phyloP scores from a whole-genome alignment of 2,113 vertebrate genomes.

The Podarcis muralis region DNA sequence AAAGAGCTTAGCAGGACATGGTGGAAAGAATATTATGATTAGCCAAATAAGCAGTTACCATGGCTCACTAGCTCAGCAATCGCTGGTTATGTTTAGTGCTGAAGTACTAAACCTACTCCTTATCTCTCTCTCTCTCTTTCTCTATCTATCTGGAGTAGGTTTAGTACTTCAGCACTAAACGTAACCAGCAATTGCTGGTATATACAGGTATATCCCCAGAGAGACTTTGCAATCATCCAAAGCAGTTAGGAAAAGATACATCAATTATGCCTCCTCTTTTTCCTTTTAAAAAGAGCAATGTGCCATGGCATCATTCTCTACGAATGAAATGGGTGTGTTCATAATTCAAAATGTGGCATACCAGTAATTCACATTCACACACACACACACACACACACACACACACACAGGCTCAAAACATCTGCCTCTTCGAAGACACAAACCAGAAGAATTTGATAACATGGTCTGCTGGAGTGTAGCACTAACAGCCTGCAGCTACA shows the following conservation, averaged over 20 bases:
- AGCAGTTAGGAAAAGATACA: neutral
- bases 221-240: too few species aligned
- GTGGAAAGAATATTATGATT: neutral
- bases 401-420: constrained; percentile 3
- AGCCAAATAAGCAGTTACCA: neutral
- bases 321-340: constrained; percentile 8
- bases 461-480: neutral
- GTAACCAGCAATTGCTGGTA: too few species aligned
- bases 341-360: constrained; percentile 17
- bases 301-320: neutral
- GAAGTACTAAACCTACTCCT: neutral
- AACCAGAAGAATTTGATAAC: constrained; percentile 9
- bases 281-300: neutral
- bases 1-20: neutral
- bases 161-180: neutral
- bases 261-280: neutral
- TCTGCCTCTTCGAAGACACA: neutral
- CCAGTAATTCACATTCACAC: neutral
- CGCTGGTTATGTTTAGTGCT: neutral
- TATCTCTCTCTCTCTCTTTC: neutral
- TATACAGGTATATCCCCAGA: neutral
- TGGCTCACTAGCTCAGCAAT: neutral
- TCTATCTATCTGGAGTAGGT: too few species aligned
- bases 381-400: constrained; percentile 31
- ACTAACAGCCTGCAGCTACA: constrained; percentile 28